Percentiles rank a stretch among this genome's conserved stretches.
Conservation (phyloP, 2,888 invertebrate species). For the Xylocampa areola region DNA sequence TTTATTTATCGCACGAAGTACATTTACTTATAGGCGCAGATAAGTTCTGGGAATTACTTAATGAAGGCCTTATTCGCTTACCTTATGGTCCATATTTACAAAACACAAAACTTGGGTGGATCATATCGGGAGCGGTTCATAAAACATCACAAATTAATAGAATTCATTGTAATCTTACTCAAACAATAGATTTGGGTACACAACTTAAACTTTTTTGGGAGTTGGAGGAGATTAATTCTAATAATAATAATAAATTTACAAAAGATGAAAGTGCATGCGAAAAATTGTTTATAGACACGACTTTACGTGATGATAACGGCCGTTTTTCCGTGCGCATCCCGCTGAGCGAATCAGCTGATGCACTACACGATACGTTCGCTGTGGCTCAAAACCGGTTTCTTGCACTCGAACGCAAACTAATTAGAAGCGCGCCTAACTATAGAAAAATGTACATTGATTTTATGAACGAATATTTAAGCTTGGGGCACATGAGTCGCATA, state of each 20-base stretch:
- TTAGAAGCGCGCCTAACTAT: conserved; percentile 8
- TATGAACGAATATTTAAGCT: conserved; percentile 20
- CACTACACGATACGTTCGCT: conserved; percentile 12
- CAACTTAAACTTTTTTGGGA: conserved; percentile 27
- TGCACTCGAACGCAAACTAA: conserved; percentile 28
- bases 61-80: conserved; percentile 9
- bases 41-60: conserved; percentile 11
- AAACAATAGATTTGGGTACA: conserved; percentile 15
- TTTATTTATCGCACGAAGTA: conserved; percentile 2
- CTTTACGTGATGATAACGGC: conserved; percentile 12
- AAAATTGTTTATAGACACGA: conserved; percentile 12
- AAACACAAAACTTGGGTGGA: conserved; percentile 22
- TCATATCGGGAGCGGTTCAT: conserved; percentile 12
- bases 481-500: conserved; percentile 21
- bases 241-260: neutral
- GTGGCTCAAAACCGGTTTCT: conserved; percentile 28
- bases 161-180: conserved; percentile 19
- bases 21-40: conserved; percentile 16
- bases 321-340: conserved; percentile 29
- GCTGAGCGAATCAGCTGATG: conserved; percentile 14
- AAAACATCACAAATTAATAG: neutral
- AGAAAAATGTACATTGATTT: conserved; percentile 16
- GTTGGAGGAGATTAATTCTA: conserved; percentile 16
- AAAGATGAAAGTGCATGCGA: conserved; percentile 24
- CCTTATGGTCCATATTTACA: conserved; percentile 21